Percentiles rank a stretch among this genome's conserved stretches.
phyloP scores from a whole-genome alignment of 2,113 vertebrate species.

The Anolis sagrei region DNA sequence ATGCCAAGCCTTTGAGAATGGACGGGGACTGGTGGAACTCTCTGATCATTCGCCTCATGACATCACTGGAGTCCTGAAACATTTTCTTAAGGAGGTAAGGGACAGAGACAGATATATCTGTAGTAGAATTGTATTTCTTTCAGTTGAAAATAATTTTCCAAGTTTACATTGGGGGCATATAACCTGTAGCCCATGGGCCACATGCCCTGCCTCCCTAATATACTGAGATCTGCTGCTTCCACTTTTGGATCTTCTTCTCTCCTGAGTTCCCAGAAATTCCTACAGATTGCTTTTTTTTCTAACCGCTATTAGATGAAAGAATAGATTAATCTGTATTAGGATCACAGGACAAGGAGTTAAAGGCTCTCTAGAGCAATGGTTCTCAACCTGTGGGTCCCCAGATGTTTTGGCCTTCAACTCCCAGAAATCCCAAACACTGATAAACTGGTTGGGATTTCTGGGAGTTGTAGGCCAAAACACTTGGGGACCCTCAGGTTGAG shows the following conservation, averaged over 20 bases:
- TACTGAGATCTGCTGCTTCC: too few relatives aligned
- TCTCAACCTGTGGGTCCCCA: too few relatives aligned
- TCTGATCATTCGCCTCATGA: constrained; percentile 91
- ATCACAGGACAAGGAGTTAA: not conserved
- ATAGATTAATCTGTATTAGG: not conserved
- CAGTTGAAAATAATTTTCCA: not conserved
- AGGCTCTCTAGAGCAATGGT: not conserved
- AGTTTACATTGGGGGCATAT: too few relatives aligned
- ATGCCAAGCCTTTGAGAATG: constrained; percentile 89
- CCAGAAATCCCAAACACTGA: too few relatives aligned
- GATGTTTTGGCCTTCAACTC: too few relatives aligned
- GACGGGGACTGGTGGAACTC: constrained; percentile 87
- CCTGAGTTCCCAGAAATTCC: not conserved
- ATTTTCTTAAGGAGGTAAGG: constrained; percentile 92
- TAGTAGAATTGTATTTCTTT: not conserved
- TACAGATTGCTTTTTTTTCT: not conserved
- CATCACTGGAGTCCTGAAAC: constrained; percentile 88
- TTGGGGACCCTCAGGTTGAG: too few relatives aligned
- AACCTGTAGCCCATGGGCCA: too few relatives aligned
- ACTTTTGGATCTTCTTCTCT: too few relatives aligned
- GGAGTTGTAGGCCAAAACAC: too few relatives aligned
- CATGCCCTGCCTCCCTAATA: too few relatives aligned
- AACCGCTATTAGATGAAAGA: not conserved
- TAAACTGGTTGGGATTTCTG: too few relatives aligned
- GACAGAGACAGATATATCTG: not conserved